Evolutionary conservation across 2,113 vertebrate genomes (phyloP).

Genomic region (Oncorhynchus tshawytscha): DNA sequence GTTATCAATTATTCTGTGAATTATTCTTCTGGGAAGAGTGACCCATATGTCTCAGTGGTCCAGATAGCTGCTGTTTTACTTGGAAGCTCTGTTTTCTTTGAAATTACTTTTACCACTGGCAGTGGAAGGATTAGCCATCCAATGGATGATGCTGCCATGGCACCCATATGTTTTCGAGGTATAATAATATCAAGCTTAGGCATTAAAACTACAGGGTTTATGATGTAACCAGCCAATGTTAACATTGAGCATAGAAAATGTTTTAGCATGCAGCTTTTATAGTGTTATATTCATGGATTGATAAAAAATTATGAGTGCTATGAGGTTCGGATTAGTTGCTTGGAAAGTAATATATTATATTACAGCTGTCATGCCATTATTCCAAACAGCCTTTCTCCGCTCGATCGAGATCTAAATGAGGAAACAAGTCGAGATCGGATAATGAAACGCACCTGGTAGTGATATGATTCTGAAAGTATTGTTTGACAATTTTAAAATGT

Average conservation of each 20-base stretch:
- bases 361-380: too few species aligned
- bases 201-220: neutral
- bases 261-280: neutral
- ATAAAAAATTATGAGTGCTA: neutral
- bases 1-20: neutral
- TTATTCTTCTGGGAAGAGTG: slow-evolving; percentile 8
- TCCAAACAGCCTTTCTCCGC: too few species aligned
- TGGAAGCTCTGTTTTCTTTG: neutral
- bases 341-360: too few species aligned
- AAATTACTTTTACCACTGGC: slow-evolving; percentile 19
- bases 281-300: neutral
- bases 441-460: too few species aligned
- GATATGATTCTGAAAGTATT: too few species aligned
- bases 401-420: too few species aligned
- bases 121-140: slow-evolving; percentile 33
- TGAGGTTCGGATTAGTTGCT: too few species aligned
- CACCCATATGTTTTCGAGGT: slow-evolving; percentile 43
- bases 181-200: slow-evolving; percentile 24
- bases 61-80: neutral
- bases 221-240: neutral
- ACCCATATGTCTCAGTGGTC: slow-evolving; percentile 7
- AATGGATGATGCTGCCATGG: slow-evolving; percentile 47
- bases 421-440: too few species aligned
- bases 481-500: too few species aligned
- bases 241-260: neutral